These are phyloP conservation scores for Paramisgurnus dabryanus DNA, from an alignment of 2,113 vertebrate genomes.

Conservation along the genomic window DNA sequence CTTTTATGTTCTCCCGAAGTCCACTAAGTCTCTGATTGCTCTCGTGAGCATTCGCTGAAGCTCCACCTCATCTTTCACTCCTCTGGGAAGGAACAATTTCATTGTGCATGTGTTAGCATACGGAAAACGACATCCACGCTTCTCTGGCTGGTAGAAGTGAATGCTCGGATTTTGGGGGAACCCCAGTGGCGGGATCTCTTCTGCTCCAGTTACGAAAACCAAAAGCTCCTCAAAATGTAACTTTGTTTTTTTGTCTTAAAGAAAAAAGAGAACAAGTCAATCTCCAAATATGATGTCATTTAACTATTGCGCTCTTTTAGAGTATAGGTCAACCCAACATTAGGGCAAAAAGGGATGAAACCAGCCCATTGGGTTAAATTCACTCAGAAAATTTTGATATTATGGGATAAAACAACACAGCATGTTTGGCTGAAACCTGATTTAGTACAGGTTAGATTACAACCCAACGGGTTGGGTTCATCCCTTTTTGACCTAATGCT, in stretches of 20 bases:
- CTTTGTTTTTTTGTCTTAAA: conserved; percentile 53
- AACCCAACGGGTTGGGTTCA: no score
- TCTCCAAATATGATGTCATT: not conserved
- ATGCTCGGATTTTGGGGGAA: conserved; percentile 57
- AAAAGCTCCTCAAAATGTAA: conserved; percentile 68
- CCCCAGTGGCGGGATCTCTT: conserved; percentile 61
- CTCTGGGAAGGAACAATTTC: conserved; percentile 64
- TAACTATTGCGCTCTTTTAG: no score
- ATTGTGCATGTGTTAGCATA: conserved; percentile 53
- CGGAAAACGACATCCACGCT: conserved; percentile 49
- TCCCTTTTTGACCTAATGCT: no score
- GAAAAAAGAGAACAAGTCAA: no score
- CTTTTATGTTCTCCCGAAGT: conserved; percentile 40
- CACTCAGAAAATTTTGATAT: no score
- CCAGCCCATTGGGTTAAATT: no score
- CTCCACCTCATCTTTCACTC: conserved; percentile 31
- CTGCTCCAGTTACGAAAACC: conserved; percentile 63
- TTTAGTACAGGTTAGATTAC: no score
- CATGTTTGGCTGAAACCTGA: no score
- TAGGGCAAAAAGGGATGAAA: no score
- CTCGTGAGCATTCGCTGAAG: conserved; percentile 59
- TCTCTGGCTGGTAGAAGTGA: conserved; percentile 66
- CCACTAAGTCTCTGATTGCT: conserved; percentile 52
- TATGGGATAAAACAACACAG: no score
- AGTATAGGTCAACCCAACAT: no score